A percentile compares a stretch with the other conserved stretches of the same genome.
Evolutionary conservation across 2,888 invertebrate genomes (phyloP).

Genomic region (Eueremaeus valkanovi): DNA sequence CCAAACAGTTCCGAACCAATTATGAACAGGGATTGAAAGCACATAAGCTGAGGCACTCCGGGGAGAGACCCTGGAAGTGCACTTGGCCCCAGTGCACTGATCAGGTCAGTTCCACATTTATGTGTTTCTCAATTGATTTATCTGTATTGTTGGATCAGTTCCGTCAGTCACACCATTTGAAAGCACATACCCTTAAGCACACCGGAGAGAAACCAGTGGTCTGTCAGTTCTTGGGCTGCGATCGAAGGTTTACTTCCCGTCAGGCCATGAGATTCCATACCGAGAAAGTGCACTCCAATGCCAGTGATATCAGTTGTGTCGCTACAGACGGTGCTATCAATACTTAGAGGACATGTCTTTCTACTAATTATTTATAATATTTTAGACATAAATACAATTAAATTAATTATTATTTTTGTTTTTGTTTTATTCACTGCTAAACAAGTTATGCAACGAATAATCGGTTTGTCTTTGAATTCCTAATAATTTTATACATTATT

Average conservation of each 20-base stretch:
- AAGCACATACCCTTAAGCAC: slow-evolving; percentile 13
- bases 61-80: neutral
- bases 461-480: too few species aligned
- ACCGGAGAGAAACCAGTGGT: neutral
- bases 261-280: slow-evolving; percentile 28
- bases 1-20: neutral
- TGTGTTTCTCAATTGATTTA: too few species aligned
- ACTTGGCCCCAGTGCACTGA: neutral
- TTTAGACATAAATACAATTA: too few species aligned
- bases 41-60: neutral
- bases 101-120: neutral
- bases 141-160: too few species aligned
- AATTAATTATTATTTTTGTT: too few species aligned
- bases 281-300: neutral
- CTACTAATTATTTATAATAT: too few species aligned
- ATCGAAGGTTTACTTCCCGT: neutral
- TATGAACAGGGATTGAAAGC: slow-evolving; percentile 4
- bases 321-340: neutral
- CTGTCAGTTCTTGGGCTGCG: neutral
- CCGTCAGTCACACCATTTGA: too few species aligned
- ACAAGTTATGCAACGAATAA: too few species aligned
- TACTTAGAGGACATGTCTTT: too few species aligned
- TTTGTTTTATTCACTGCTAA: too few species aligned
- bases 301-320: neutral
- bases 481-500: too few species aligned